phyloP scores from a whole-genome alignment of 35 echinoderm and acorn worm genomes.

The Anneissia japonica region DNA sequence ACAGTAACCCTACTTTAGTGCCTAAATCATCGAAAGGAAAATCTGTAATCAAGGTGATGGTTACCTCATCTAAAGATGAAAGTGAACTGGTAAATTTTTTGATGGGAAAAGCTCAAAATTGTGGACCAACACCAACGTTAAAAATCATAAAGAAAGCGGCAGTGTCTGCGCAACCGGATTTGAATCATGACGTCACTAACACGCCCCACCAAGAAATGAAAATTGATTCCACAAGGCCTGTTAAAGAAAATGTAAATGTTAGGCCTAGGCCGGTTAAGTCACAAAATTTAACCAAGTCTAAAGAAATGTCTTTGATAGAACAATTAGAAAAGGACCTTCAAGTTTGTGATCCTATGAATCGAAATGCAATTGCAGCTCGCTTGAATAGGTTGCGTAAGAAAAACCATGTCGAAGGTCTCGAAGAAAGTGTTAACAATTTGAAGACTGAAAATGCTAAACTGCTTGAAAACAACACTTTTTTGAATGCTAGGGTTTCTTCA shows the following conservation, averaged over 20 bases:
- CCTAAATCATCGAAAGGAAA: neutral
- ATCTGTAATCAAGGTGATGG: neutral
- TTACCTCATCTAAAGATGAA: neutral
- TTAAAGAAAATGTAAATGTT: neutral
- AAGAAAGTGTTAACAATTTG: neutral
- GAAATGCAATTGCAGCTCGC: neutral
- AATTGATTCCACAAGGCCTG: neutral
- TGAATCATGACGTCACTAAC: neutral
- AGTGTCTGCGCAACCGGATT: neutral
- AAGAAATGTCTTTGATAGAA: neutral
- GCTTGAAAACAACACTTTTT: neutral
- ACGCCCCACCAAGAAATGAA: neutral
- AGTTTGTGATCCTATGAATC: neutral
- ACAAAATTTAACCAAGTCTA: no score
- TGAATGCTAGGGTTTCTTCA: neutral
- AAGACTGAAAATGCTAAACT: neutral
- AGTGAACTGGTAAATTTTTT: neutral
- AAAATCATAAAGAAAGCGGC: neutral
- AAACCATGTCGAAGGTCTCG: neutral
- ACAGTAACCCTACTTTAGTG: neutral
- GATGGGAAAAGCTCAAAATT: neutral
- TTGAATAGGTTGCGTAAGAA: neutral
- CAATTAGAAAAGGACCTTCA: neutral
- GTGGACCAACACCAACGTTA: neutral
- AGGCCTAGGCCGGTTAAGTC: neutral